These are phyloP conservation scores for Esperia sulphurella DNA, from an alignment of 2,888 invertebrate species.

Conservation along the genomic window DNA sequence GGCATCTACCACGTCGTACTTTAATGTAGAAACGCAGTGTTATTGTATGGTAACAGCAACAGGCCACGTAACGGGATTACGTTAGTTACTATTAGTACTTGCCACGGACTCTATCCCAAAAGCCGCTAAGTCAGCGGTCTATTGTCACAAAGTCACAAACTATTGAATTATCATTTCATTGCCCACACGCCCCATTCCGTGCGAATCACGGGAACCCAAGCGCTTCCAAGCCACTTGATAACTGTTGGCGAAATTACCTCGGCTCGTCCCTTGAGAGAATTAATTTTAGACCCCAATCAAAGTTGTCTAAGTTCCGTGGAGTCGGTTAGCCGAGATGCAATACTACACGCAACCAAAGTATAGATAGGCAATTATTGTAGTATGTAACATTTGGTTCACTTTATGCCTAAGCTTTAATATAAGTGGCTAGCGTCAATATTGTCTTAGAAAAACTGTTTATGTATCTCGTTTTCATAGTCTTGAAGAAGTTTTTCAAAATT, in stretches of 20 bases:
- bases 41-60: no score
- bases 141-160: conserved; percentile 8
- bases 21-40: no score
- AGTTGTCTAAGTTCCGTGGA: conserved; percentile 42
- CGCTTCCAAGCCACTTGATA: conserved; percentile 41
- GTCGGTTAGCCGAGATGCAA: conserved; percentile 23
- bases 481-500: no score
- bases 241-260: conserved; percentile 49
- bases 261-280: conserved; percentile 45
- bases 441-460: no score
- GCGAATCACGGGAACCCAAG: conserved; percentile 23
- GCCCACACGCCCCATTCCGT: conserved; percentile 1
- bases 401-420: no score
- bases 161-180: conserved; percentile 12
- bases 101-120: conserved; percentile 7
- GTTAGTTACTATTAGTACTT: background rate
- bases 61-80: no score
- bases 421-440: no score
- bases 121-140: conserved; percentile 7
- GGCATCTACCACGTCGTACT: no score
- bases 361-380: background rate
- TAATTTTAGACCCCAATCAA: conserved; percentile 64
- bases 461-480: no score
- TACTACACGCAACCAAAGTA: background rate
- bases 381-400: background rate